These are phyloP conservation scores for Himantopus leucocephalus DNA, from an alignment of 2,113 vertebrate genomes.

Conservation along the genomic window DNA sequence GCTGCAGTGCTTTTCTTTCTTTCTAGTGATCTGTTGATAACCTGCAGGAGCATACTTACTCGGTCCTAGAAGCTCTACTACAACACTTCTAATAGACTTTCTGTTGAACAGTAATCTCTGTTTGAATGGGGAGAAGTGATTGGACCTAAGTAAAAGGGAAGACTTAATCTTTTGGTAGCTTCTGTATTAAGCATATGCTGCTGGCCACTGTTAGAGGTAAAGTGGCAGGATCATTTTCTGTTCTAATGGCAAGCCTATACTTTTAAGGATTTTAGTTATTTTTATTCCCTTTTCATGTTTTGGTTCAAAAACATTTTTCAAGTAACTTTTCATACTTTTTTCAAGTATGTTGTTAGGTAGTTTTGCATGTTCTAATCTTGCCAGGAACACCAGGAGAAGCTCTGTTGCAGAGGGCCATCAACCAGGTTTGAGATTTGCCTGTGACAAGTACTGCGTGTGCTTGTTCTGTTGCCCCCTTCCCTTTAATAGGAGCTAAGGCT, in stretches of 20 bases:
- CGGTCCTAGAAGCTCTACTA: background rate
- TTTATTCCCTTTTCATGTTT: background rate
- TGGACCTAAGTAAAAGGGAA: background rate
- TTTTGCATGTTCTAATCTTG: background rate
- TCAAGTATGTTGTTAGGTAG: accelerated
- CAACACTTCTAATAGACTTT: background rate
- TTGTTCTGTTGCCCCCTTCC: background rate
- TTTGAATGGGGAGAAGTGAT: background rate
- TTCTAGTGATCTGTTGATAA: background rate
- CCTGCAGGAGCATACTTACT: background rate
- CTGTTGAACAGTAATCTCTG: background rate
- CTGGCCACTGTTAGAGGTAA: background rate
- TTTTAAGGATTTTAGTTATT: background rate
- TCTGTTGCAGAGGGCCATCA: background rate
- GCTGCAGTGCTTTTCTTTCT: background rate
- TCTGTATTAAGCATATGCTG: background rate
- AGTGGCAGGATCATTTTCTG: background rate
- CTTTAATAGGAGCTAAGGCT: background rate
- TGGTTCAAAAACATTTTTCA: background rate
- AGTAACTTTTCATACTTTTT: background rate
- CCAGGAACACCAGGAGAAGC: background rate
- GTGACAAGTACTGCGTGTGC: background rate
- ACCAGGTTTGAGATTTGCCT: background rate
- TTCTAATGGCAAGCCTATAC: background rate
- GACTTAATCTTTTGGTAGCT: background rate